These are phyloP conservation scores for Herminia tarsipennalis DNA, from an alignment of 2,888 invertebrate genomes.

Conservation along the genomic window DNA sequence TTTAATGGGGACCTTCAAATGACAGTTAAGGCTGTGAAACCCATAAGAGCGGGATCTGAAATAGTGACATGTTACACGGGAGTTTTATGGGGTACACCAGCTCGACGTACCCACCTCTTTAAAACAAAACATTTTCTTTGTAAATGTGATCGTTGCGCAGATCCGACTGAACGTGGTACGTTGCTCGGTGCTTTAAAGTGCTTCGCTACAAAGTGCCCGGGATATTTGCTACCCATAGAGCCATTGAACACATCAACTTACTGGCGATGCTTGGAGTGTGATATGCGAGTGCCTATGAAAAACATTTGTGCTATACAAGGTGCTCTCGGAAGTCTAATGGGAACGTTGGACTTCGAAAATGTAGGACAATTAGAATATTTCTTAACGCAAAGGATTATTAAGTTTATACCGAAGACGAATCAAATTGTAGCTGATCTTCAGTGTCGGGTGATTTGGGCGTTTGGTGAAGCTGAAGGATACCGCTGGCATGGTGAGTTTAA, in stretches of 20 bases:
- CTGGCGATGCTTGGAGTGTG: slow-evolving; percentile 87
- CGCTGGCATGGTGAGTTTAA: slow-evolving; percentile 84
- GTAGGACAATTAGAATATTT: slow-evolving; percentile 85
- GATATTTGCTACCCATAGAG: slow-evolving; percentile 85
- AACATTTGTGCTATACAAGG: slow-evolving; percentile 82
- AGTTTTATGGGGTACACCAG: slow-evolving; percentile 88
- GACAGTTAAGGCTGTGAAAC: slow-evolving; percentile 85
- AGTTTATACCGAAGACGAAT: slow-evolving; percentile 85
- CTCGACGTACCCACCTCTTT: slow-evolving; percentile 86
- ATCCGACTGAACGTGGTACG: slow-evolving; percentile 88
- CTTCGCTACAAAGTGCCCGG: slow-evolving; percentile 79
- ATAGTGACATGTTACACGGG: slow-evolving; percentile 89
- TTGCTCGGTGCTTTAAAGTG: slow-evolving; percentile 85
- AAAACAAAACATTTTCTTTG: slow-evolving; percentile 90
- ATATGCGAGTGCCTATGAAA: slow-evolving; percentile 71
- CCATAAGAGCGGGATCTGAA: slow-evolving; percentile 86
- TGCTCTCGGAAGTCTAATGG: slow-evolving; percentile 84
- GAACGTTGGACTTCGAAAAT: slow-evolving; percentile 77
- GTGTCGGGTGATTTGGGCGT: slow-evolving; percentile 86
- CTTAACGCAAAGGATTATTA: slow-evolving; percentile 79
- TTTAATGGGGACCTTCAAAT: slow-evolving; percentile 86
- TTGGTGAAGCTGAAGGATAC: slow-evolving; percentile 84
- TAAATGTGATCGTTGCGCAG: slow-evolving; percentile 87
- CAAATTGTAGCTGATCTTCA: slow-evolving; percentile 87
- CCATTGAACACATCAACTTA: slow-evolving; percentile 78